Conservation (phyloP, 1,140 invertebrate genomes). For the Homarus americanus region DNA sequence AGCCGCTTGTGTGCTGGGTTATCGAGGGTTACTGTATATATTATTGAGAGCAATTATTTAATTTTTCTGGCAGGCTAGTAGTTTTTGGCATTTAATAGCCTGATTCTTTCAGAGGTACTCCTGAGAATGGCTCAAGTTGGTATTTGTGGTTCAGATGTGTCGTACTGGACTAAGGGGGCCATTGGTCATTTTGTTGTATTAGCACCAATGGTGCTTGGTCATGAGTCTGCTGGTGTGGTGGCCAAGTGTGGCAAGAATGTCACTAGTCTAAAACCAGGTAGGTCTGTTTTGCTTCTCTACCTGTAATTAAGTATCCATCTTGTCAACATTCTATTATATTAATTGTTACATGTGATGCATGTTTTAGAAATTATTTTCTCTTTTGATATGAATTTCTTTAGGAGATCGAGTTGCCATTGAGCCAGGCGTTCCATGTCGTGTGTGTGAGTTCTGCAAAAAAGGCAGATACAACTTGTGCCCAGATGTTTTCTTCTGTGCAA, state of each 20-base stretch:
- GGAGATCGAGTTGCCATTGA: slow-evolving; percentile 96
- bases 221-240: slow-evolving; percentile 90
- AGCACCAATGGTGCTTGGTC: slow-evolving; percentile 92
- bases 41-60: no score
- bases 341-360: no score
- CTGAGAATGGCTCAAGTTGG: slow-evolving; percentile 93
- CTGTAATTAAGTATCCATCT: neutral
- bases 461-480: slow-evolving; percentile 95
- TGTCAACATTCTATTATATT: neutral
- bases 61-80: no score
- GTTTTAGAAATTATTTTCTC: neutral
- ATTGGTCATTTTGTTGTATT: slow-evolving; percentile 91
- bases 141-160: slow-evolving; percentile 97
- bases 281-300: neutral
- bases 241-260: slow-evolving; percentile 86
- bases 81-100: neutral
- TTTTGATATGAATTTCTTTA: slow-evolving; percentile 17
- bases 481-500: slow-evolving; percentile 92
- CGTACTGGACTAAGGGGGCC: slow-evolving; percentile 90
- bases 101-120: slow-evolving; percentile 86
- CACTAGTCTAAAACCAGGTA: slow-evolving; percentile 84
- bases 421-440: slow-evolving; percentile 92
- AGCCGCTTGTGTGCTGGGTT: no score
- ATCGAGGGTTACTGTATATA: no score
- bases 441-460: slow-evolving; percentile 90